phyloP scores from a whole-genome alignment of 2,113 vertebrate genomes.

The Cranoglanis bouderius region DNA sequence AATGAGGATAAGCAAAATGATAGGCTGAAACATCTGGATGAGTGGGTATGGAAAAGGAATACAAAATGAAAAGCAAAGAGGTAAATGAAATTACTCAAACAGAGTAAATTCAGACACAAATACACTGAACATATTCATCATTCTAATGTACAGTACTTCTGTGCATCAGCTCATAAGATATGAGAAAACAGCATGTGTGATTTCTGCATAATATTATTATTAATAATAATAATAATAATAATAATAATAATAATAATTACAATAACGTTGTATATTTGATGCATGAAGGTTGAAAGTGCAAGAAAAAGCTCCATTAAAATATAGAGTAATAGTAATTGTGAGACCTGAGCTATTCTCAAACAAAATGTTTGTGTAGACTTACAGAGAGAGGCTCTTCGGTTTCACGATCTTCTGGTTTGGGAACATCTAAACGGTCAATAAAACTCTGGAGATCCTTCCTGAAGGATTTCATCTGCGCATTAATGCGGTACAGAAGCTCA shows the following conservation, averaged over 20 bases:
- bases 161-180: background rate
- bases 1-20: conserved; percentile 99
- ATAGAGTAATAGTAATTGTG: background rate
- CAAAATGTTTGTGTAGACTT: conserved; percentile 65
- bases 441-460: conserved; percentile 96
- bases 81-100: conserved; percentile 59
- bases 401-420: conserved; percentile 87
- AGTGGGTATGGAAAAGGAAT: conserved; percentile 68
- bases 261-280: background rate
- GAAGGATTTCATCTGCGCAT: conserved; percentile 98
- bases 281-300: background rate
- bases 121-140: background rate
- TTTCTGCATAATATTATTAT: background rate
- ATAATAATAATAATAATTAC: background rate
- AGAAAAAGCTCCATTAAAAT: background rate
- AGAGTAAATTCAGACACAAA: background rate
- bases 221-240: background rate
- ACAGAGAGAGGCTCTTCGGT: conserved; percentile 96
- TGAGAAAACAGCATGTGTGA: background rate
- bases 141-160: too few species aligned
- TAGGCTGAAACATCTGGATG: conserved; percentile 98
- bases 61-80: conserved; percentile 68
- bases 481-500: conserved; percentile 95
- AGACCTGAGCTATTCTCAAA: background rate
- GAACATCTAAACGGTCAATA: conserved; percentile 94